Evolutionary conservation across 1,140 invertebrate species (phyloP), one percentile per base, ranked within the genome.

Genomic region (Drosophila neocordata): DNA sequence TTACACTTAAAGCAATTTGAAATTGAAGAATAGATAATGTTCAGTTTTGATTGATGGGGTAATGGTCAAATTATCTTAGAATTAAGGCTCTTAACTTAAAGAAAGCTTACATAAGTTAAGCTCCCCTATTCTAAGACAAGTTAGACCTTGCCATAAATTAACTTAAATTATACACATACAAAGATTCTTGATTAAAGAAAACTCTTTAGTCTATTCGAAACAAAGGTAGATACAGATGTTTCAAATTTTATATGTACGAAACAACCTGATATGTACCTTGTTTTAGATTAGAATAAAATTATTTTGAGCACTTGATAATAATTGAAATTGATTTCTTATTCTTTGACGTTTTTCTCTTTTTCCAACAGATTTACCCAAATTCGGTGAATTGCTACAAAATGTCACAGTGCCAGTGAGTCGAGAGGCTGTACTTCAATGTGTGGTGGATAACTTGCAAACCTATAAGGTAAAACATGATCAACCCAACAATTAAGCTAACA

Each of bases 361-460:
- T 9, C 13, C 15, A 93, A 8, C 93, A 95, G 95, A 95, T 92
- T 92, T 94, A 69, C 95, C 96, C 5, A 94, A 94, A 69, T 96
- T 96, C 88, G 94, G 94, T 8, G 95, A 95, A 41, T 93, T 94
- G 0, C 94, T 96, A 44, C 93, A 93, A 20, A 96, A 96, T 90
- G 94, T 96, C 12, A 96, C 95, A 0, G 94, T 95, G 9, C 93
- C 95, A 1, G 93, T 96, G 4, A 95, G 95, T 13, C 92, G 96
- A 34, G 95, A 96, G 83, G 95, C 95, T 5, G 93, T 95, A 22
- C 92, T 96, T 41, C 94, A 94, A 8, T 96, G 96, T 77, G 93
- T 94, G 22, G 95, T 96, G 12, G 94, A 96, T 82, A 95, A 96
- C 89, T 91, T 96, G 78, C 95, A 95, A 69, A 94, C 93, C 27